These are phyloP conservation scores for Mico argentatus DNA, from an alignment of 2,797 vertebrate species.

Conservation along the genomic window DNA sequence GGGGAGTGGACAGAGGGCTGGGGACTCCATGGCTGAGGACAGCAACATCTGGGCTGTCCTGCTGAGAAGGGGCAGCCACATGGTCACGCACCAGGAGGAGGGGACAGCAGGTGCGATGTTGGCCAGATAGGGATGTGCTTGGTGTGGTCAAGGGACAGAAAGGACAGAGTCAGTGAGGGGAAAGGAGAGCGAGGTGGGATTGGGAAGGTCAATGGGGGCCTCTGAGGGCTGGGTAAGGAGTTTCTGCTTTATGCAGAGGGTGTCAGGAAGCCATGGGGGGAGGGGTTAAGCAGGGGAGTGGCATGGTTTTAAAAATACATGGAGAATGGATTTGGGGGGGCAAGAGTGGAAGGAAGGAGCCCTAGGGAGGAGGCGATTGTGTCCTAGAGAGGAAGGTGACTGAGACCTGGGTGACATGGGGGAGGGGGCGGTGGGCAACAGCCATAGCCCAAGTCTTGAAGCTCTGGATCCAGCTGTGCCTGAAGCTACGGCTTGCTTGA, in stretches of 20 bases:
- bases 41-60: background rate
- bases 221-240: background rate
- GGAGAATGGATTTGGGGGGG: background rate
- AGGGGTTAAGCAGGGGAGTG: background rate
- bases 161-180: background rate
- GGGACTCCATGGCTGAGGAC: background rate
- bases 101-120: background rate
- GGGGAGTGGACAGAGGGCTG: background rate
- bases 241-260: constrained; percentile 27
- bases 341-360: background rate
- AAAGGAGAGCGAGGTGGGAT: background rate
- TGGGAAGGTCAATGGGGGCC: no score
- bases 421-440: background rate
- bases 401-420: background rate
- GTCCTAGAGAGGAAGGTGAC: background rate
- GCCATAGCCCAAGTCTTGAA: background rate
- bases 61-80: background rate
- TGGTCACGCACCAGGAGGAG: background rate
- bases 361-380: background rate
- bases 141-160: background rate
- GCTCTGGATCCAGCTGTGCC: background rate
- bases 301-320: background rate
- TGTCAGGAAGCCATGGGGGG: background rate
- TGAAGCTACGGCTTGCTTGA: background rate
- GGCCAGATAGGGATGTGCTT: no score